phyloP scores from a whole-genome alignment of 2,113 vertebrate species.

The Tyrannus savana region DNA sequence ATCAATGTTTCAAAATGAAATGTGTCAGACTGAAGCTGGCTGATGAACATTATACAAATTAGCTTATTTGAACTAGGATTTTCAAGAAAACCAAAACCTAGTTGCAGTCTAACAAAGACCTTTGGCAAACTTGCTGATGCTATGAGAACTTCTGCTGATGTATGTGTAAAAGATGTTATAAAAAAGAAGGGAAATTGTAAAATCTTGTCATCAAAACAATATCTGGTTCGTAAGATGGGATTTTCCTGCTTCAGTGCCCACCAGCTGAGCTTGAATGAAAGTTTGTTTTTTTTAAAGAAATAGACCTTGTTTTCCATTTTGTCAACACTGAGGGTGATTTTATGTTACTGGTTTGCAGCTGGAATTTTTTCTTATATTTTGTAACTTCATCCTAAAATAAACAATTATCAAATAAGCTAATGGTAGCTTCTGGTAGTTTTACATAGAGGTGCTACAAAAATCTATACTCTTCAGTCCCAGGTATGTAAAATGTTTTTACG shows the following conservation, averaged over 20 bases:
- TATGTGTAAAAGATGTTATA: background rate
- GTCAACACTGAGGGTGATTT: background rate
- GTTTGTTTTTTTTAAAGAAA: background rate
- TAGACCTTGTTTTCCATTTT: background rate
- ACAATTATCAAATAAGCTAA: background rate
- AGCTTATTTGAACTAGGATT: background rate
- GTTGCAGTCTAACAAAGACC: background rate
- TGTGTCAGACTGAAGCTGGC: background rate
- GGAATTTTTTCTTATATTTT: background rate
- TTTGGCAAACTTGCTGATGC: background rate
- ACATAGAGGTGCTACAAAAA: background rate
- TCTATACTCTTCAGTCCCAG: background rate
- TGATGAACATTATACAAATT: background rate
- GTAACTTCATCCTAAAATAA: background rate
- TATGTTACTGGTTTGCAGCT: background rate
- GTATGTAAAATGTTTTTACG: background rate
- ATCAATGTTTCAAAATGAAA: background rate
- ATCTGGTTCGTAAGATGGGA: background rate
- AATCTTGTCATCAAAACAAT: background rate
- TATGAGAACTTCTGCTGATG: background rate
- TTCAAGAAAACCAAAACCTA: background rate
- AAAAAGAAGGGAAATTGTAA: background rate
- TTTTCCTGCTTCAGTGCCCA: background rate
- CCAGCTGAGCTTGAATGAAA: background rate
- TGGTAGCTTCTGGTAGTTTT: background rate